Percentiles rank a stretch among this genome's conserved stretches.
phyloP scores from a whole-genome alignment of 2,888 invertebrate genomes.

The Cryptophagus acutangulus region DNA sequence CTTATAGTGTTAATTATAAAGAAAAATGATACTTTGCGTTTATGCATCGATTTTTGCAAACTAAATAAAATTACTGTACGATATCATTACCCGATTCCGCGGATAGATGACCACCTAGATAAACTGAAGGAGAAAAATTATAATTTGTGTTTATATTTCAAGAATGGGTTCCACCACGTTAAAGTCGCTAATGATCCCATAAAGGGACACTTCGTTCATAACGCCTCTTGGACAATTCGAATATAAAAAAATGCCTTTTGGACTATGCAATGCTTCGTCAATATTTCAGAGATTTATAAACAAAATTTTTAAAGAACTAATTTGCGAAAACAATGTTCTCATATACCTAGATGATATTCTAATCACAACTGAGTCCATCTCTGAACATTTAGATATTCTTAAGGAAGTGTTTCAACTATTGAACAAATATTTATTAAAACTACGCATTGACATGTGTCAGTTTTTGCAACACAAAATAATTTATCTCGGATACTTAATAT shows the following conservation, averaged over 20 bases:
- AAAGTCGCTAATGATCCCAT: slow-evolving; percentile 25
- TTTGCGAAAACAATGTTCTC: slow-evolving; percentile 11
- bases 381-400: slow-evolving; percentile 14
- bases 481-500: slow-evolving; percentile 2
- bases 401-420: slow-evolving; percentile 10
- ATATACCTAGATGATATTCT: slow-evolving; percentile 17
- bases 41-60: too few relatives aligned
- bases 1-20: too few relatives aligned
- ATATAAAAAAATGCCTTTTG: slow-evolving; percentile 35
- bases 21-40: too few relatives aligned
- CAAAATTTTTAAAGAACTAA: too few relatives aligned
- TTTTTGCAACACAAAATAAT: slow-evolving; percentile 19
- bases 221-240: slow-evolving; percentile 33
- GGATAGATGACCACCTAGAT: slow-evolving; percentile 1
- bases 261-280: slow-evolving; percentile 23
- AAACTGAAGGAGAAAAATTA: slow-evolving; percentile 6
- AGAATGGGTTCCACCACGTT: slow-evolving; percentile 34
- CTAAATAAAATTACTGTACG: too few relatives aligned
- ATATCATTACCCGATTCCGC: slow-evolving; percentile 1
- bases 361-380: slow-evolving; percentile 11
- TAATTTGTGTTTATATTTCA: slow-evolving; percentile 32
- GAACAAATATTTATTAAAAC: slow-evolving; percentile 3
- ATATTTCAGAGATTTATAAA: slow-evolving; percentile 20
- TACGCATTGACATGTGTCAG: slow-evolving; percentile 24
- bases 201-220: slow-evolving; percentile 34